Base-by-base conservation (phyloP, 92 coral and sea anemone species). In the Virgularia gustaviana region DNA sequence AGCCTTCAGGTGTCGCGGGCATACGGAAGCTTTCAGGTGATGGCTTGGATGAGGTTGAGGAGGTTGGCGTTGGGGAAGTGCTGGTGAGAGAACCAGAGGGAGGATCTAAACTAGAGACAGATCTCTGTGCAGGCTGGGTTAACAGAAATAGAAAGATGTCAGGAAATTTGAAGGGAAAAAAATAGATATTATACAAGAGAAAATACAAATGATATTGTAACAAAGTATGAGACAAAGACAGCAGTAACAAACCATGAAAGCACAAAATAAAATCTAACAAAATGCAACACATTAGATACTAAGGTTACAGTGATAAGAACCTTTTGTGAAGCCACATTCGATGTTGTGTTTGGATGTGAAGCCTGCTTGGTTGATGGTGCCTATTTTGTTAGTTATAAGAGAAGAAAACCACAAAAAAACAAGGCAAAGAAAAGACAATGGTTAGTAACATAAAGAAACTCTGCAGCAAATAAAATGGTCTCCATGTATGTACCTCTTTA, bases 81-180 rank as follows among this genome's bases (percentile, higher is more conserved):
- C n/a, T n/a, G n/a, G n/a, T n/a, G n/a, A 45, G 45, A n/a, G 53
- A 28, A 66, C 24, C 20, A 6, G 75, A 68, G 16, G 53, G 75
- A n/a, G 47, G 75, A 68, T 68, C 75, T 68, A 68, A 68, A 68
- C 61, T 68, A 49, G 61, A 68, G 47, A 68, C 75, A 68, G 75
- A 68, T 68, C 75, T 68, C 75, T 68, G 75, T 61, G n/a, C n/a
- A n/a, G n/a, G n/a, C 22, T 58, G 60, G 28, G 75, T 68, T 68
- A 68, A 68, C 49, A 39, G 51, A 68, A 68, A 49, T 49, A 68
- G 51, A 68, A 49, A 19, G 23, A 45, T 68, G 59, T 44, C 41
- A 45, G 36, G 8, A 43, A 49, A 49, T 25, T 10, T 47, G 16
- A 47, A 47, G n/a, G n/a, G n/a, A n/a, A n/a, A n/a, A n/a, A n/a